phyloP scores from a whole-genome alignment of 1,140 invertebrate genomes.

The Drosophila punjabiensis region DNA sequence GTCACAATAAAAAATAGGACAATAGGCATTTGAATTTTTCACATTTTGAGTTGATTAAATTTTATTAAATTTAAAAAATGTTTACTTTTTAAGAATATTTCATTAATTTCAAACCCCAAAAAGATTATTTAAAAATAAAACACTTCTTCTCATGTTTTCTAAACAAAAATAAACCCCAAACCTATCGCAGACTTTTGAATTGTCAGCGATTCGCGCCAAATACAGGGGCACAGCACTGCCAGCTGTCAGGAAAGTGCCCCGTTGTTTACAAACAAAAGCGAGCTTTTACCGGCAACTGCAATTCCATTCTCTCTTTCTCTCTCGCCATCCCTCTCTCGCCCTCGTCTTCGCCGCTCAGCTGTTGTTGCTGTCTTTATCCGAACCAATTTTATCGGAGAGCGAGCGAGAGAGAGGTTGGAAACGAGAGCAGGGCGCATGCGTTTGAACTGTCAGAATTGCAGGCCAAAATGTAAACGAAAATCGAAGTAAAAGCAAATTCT shows the following conservation, averaged over 20 bases:
- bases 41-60: not conserved
- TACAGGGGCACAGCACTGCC: slow-evolving; percentile 17
- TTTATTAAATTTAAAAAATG: not conserved
- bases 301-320: slow-evolving; percentile 8
- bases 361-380: slow-evolving; percentile 10
- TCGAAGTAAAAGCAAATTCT: slow-evolving; percentile 58
- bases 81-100: too few relatives aligned
- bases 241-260: not conserved
- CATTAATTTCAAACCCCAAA: not conserved
- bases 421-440: slow-evolving; percentile 57
- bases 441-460: slow-evolving; percentile 78
- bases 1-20: too few relatives aligned
- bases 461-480: slow-evolving; percentile 74
- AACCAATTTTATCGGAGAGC: slow-evolving; percentile 3
- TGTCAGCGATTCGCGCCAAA: not conserved
- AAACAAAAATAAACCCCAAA: not conserved
- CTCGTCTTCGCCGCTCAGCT: not conserved
- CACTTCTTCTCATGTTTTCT: not conserved
- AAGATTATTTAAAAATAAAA: not conserved
- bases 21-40: not conserved
- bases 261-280: slow-evolving; percentile 53
- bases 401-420: not conserved
- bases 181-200: not conserved
- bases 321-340: not conserved
- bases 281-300: slow-evolving; percentile 41